A percentile compares a stretch with the other conserved stretches of the same genome.
phyloP scores from a whole-genome alignment of 2,888 invertebrate genomes.

The Gnatocerus cornutus region DNA sequence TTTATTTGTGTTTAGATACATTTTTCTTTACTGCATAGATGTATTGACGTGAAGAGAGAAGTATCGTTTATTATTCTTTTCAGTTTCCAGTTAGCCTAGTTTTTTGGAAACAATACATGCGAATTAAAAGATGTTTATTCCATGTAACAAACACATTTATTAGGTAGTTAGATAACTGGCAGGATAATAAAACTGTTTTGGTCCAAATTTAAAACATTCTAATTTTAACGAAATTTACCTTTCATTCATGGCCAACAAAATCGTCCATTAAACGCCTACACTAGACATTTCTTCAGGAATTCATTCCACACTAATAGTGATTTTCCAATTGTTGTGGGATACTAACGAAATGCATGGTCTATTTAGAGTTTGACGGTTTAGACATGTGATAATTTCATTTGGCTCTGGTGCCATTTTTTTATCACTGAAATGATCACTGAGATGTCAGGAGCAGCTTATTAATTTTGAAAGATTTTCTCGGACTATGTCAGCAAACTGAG shows the following conservation, averaged over 20 bases:
- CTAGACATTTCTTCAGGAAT: slow-evolving; percentile 46
- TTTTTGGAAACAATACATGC: slow-evolving; percentile 38
- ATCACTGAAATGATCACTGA: slow-evolving; percentile 10
- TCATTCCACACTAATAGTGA: slow-evolving; percentile 33
- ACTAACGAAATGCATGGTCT: slow-evolving; percentile 5
- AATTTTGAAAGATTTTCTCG: slow-evolving; percentile 35
- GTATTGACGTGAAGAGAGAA: no score
- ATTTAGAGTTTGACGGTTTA: not conserved
- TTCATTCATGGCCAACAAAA: slow-evolving; percentile 55
- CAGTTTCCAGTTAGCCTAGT: not conserved
- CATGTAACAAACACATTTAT: slow-evolving; percentile 51
- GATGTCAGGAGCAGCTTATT: slow-evolving; percentile 27
- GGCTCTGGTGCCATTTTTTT: slow-evolving; percentile 11
- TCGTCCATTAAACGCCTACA: slow-evolving; percentile 53
- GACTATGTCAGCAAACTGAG: slow-evolving; percentile 28
- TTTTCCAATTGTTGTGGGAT: slow-evolving; percentile 20
- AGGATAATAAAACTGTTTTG: slow-evolving; percentile 53
- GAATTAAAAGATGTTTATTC: slow-evolving; percentile 48
- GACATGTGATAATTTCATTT: slow-evolving; percentile 12
- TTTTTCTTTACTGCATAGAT: no score
- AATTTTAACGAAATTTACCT: slow-evolving; percentile 52
- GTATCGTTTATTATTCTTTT: not conserved
- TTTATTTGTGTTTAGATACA: no score
- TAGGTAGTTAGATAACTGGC: slow-evolving; percentile 53
- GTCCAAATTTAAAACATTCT: slow-evolving; percentile 52